Percentiles rank a stretch among this genome's conserved stretches.
phyloP scores from a whole-genome alignment of 2,113 vertebrate genomes.

The Panthera uncia region DNA sequence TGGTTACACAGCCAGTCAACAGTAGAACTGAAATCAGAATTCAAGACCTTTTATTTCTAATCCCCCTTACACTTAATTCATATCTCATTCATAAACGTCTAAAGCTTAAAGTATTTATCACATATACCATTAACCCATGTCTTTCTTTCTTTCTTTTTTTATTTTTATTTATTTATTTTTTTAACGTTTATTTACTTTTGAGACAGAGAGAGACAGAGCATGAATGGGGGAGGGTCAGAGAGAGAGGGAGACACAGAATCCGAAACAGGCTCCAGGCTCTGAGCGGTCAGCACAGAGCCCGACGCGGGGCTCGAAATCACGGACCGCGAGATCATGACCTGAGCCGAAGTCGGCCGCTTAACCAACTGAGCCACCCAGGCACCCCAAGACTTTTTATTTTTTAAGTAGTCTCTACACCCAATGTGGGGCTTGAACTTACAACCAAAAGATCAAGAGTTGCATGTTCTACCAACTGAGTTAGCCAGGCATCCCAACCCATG shows the following conservation, averaged over 20 bases:
- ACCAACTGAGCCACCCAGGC: no score
- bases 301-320: no score
- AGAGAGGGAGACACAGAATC: no score
- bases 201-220: no score
- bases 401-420: background rate
- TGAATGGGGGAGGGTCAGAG: no score
- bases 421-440: background rate
- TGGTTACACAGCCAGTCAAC: background rate
- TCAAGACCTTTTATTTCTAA: background rate
- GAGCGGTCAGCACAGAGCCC: no score
- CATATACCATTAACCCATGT: background rate
- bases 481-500: background rate
- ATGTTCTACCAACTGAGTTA: background rate
- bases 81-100: constrained; percentile 13
- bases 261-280: no score
- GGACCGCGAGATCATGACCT: no score
- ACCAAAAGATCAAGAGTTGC: background rate
- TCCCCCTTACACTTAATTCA: background rate
- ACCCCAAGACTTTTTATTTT: background rate
- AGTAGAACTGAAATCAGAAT: background rate
- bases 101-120: constrained; percentile 16
- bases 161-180: background rate
- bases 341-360: no score
- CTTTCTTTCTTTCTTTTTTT: background rate
- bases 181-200: no score